Evolutionary conservation across 2,888 invertebrate species (phyloP).

Genomic region (Caenorhabditis virilis): DNA sequence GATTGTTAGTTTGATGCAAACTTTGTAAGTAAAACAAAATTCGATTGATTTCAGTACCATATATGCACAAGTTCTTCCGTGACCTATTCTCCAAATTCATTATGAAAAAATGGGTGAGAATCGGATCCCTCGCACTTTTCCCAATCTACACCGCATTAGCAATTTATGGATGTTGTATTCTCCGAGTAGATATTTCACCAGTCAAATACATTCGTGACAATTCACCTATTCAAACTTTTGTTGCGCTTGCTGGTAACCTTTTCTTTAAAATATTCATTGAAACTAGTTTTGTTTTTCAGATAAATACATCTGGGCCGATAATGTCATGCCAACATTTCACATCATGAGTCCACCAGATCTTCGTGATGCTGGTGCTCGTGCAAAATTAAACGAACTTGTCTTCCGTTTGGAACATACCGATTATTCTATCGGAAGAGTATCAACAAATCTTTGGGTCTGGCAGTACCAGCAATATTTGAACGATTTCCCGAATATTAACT

Average conservation of each 20-base stretch:
- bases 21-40: not conserved
- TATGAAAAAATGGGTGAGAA: conserved; percentile 56
- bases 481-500: conserved; percentile 65
- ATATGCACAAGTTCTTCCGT: conserved; percentile 65
- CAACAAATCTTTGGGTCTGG: conserved; percentile 64
- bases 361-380: conserved; percentile 53
- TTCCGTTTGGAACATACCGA: conserved; percentile 65
- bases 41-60: conserved; percentile 53
- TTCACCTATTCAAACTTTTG: conserved; percentile 68
- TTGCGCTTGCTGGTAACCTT: conserved; percentile 65
- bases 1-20: conserved; percentile 32
- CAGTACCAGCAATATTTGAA: conserved; percentile 67
- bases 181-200: conserved; percentile 65
- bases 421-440: conserved; percentile 64
- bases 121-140: conserved; percentile 54
- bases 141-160: conserved; percentile 59
- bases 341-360: conserved; percentile 67
- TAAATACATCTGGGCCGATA: conserved; percentile 68
- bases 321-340: conserved; percentile 67
- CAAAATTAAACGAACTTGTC: conserved; percentile 63
- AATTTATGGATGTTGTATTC: conserved; percentile 64
- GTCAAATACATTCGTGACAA: conserved; percentile 68
- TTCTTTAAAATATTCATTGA: too few relatives aligned
- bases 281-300: too few relatives aligned
- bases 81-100: conserved; percentile 62